These are phyloP conservation scores for Clarias gariepinus DNA, from an alignment of 2,113 vertebrate species.

Conservation along the genomic window DNA sequence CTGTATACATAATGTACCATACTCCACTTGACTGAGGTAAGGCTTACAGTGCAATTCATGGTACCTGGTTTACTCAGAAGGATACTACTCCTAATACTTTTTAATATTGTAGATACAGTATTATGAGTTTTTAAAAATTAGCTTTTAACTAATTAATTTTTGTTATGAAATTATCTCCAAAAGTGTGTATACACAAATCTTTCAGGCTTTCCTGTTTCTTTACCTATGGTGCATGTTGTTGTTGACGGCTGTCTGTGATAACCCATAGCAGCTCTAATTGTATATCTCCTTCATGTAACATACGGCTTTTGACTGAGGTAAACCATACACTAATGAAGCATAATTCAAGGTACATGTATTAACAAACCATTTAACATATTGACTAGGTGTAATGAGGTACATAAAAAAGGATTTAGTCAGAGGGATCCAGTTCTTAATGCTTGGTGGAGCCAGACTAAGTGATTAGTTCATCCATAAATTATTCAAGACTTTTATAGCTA, in stretches of 20 bases:
- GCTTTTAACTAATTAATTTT: conserved; percentile 12
- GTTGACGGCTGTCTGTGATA: background rate
- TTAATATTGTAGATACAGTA: background rate
- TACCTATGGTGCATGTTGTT: background rate
- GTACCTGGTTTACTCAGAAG: background rate
- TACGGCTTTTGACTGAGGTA: background rate
- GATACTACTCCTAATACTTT: background rate
- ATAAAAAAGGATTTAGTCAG: background rate
- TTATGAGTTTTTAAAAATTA: too few relatives aligned
- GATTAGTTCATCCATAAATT: background rate
- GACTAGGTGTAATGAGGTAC: background rate
- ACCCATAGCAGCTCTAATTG: background rate
- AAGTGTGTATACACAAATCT: background rate
- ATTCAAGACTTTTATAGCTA: conserved; percentile 4
- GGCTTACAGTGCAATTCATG: background rate
- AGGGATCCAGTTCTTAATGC: background rate
- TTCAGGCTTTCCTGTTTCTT: background rate
- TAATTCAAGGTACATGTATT: background rate
- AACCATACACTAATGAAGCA: background rate
- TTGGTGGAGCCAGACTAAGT: background rate
- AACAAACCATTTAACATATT: background rate
- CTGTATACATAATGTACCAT: too few relatives aligned
- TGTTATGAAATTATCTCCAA: background rate
- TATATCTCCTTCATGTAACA: background rate
- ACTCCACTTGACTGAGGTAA: background rate